Evolutionary conservation across 2,797 vertebrate genomes (phyloP).

Genomic region (Pelodytes ibericus): DNA sequence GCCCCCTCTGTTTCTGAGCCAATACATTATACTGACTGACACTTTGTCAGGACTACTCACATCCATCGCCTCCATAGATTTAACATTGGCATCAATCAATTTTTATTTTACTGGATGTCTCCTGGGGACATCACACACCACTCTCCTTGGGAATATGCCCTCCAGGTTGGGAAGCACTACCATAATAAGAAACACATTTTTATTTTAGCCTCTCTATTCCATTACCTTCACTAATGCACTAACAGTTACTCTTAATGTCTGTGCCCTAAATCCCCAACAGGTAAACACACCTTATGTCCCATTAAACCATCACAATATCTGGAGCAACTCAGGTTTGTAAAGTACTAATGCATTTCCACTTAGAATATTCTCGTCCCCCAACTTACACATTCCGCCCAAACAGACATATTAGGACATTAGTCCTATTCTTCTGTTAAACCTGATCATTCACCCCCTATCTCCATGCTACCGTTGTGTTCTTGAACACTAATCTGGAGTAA

Average conservation of each 20-base stretch:
- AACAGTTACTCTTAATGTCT: constrained; percentile 19
- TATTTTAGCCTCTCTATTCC: no score
- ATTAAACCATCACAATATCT: constrained; percentile 37
- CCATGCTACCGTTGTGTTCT: constrained; percentile 19
- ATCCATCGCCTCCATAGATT: no score
- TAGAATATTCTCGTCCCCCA: constrained; percentile 7
- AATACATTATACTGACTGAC: no score
- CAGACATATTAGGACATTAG: constrained; percentile 20
- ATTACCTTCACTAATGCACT: constrained; percentile 13
- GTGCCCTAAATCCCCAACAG: constrained; percentile 24
- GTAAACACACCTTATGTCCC: constrained; percentile 31
- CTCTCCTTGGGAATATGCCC: no score
- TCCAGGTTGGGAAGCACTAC: no score
- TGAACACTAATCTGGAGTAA: constrained; percentile 43
- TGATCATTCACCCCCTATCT: constrained; percentile 30
- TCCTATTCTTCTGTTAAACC: constrained; percentile 8
- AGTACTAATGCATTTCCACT: constrained; percentile 44
- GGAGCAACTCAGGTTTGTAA: constrained; percentile 18
- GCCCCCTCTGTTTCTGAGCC: no score
- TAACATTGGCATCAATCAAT: no score
- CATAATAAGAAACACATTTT: no score
- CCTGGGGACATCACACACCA: no score
- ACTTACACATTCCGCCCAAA: constrained; percentile 40
- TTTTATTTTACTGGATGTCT: no score
- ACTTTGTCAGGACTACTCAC: no score